phyloP scores from a whole-genome alignment of 2,888 invertebrate species.

The Orthonevra nobilis region DNA sequence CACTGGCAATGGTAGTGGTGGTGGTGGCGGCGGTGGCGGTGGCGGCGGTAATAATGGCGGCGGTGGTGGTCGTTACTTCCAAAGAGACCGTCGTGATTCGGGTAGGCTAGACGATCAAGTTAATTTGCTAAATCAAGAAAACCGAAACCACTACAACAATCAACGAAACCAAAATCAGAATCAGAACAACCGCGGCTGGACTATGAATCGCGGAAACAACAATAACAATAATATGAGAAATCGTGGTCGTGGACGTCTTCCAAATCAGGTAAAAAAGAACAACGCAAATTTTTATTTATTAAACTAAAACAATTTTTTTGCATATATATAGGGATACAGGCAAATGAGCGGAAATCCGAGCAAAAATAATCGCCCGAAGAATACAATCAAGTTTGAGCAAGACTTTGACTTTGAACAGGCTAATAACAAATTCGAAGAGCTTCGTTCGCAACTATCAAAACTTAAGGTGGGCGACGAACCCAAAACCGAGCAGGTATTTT shows the following conservation, averaged over 20 bases:
- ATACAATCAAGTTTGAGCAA: slow-evolving; percentile 88
- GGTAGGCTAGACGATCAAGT: slow-evolving; percentile 76
- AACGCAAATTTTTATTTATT: too few species aligned
- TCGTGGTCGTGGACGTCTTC: slow-evolving; percentile 79
- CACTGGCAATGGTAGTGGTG: slow-evolving; percentile 66
- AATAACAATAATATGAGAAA: slow-evolving; percentile 79
- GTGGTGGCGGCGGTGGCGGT: slow-evolving; percentile 41
- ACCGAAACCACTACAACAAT: slow-evolving; percentile 75
- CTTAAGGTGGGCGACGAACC: slow-evolving; percentile 85
- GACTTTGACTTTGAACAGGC: slow-evolving; percentile 99
- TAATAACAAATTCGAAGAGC: slow-evolving; percentile 97
- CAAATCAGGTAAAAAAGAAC: slow-evolving; percentile 75
- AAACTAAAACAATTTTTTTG: too few species aligned
- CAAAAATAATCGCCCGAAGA: slow-evolving; percentile 81
- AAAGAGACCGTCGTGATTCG: slow-evolving; percentile 79
- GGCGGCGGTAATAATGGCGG: slow-evolving; percentile 72
- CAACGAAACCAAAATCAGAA: slow-evolving; percentile 77
- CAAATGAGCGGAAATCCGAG: slow-evolving; percentile 80
- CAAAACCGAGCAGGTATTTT: slow-evolving; percentile 81
- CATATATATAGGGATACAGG: slow-evolving; percentile 75
- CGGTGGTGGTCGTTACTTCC: slow-evolving; percentile 74
- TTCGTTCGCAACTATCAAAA: slow-evolving; percentile 92
- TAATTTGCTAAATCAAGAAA: slow-evolving; percentile 75
- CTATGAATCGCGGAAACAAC: slow-evolving; percentile 76
- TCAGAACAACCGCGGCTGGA: slow-evolving; percentile 78